phyloP scores from a whole-genome alignment of 2,888 invertebrate genomes.

The Asteroscopus sphinx region DNA sequence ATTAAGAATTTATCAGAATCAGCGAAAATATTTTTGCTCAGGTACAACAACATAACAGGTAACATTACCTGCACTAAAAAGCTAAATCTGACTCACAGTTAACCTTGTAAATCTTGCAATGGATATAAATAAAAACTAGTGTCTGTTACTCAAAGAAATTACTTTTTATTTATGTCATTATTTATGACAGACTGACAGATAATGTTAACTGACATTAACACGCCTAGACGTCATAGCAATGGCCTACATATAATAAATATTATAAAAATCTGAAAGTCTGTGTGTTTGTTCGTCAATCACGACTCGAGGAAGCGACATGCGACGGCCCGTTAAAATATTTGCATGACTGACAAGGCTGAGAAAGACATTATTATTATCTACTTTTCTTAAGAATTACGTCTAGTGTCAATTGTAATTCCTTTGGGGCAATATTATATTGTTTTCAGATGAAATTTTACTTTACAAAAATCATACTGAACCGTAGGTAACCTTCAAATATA shows the following conservation, averaged over 20 bases:
- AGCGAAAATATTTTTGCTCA: constrained; percentile 36
- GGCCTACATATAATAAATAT: constrained; percentile 49
- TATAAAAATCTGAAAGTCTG: constrained; percentile 49
- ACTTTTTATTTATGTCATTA: constrained; percentile 55
- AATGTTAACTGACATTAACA: constrained; percentile 48
- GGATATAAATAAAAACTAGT: constrained; percentile 47
- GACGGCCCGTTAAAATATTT: constrained; percentile 41
- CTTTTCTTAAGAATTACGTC: constrained; percentile 16
- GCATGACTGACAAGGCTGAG: constrained; percentile 21
- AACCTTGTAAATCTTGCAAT: constrained; percentile 57
- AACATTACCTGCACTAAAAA: constrained; percentile 50
- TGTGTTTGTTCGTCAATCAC: constrained; percentile 38
- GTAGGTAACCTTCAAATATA: too few species aligned
- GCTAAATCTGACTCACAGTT: constrained; percentile 45
- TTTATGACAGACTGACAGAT: constrained; percentile 52
- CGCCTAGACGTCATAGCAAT: constrained; percentile 38
- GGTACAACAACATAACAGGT: too few species aligned
- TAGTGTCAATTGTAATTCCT: too few species aligned
- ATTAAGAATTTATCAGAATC: constrained; percentile 23
- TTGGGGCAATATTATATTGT: too few species aligned
- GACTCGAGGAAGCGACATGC: constrained; percentile 33
- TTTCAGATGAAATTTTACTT: too few species aligned
- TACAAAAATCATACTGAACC: too few species aligned
- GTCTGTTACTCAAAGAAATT: constrained; percentile 48
- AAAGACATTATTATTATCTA: constrained; percentile 16